Evolutionary conservation across 1,140 invertebrate genomes (phyloP), one percentile per base, ranked within the genome.

Genomic region (Protaetia brevitarsis): DNA sequence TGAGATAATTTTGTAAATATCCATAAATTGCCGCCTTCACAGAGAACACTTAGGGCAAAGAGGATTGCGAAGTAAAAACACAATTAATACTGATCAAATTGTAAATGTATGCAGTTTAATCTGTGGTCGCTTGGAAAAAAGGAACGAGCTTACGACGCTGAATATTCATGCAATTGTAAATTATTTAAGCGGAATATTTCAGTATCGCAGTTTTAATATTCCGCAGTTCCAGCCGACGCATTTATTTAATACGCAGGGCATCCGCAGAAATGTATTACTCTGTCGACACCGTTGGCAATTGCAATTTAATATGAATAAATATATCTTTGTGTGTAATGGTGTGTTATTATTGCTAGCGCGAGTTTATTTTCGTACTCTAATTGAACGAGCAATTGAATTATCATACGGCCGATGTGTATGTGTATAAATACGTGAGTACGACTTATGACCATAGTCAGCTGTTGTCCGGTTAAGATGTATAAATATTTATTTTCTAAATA

Each of bases 171-270:
- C 26, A 51, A 51, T 23, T 51, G 41, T 51, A 51, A 51, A 23
- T 51, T 51, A 51, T 51, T 51, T 51, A 51, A 51, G 41, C 19
- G 21, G 41, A 51, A 51, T 51, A 51, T 51, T 51, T 51, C 41
- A 51, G 41, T 19, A 51, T 51, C 16, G 19, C 41, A 41, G 37
- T 41, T 41, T n/a, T 41, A 41, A 41, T 41, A 41, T 41, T 41
- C 37, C 37, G 19, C 37, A 26, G 16, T 51, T 51, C 21, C 41
- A 51, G 26, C 16, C 7, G 41, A n/a, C n/a, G 41, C 41, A 51
- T 51, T 51, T 51, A 51, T 51, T 19, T 51, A 51, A 10, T 23
- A 23, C 26, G 41, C 26, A 19, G 41, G 11, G 26, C 41, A 51
- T 51, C 41, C 41, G 16, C 16, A 51, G 41, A 51, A 51, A 51